These are phyloP conservation scores for Athalia cordata DNA, from an alignment of 2,888 invertebrate genomes.

Conservation along the genomic window DNA sequence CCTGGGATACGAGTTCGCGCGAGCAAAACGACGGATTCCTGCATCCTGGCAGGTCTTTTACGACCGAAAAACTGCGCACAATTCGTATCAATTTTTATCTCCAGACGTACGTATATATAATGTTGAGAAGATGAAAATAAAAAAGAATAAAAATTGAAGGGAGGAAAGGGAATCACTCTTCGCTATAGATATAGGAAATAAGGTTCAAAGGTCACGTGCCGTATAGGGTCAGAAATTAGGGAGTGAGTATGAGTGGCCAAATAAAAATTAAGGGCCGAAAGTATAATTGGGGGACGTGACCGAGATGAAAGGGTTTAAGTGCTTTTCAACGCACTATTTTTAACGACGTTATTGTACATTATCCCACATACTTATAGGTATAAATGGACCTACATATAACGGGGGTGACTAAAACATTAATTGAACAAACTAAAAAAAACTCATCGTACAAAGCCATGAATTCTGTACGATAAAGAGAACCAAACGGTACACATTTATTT, in stretches of 20 bases:
- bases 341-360: background rate
- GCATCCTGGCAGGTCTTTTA: background rate
- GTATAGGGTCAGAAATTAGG: background rate
- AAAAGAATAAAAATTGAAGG: too few species aligned
- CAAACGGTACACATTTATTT: too few species aligned
- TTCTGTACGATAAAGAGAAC: too few species aligned
- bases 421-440: background rate
- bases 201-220: constrained; percentile 9
- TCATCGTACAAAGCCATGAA: too few species aligned
- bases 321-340: background rate
- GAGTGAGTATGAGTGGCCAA: background rate
- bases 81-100: constrained; percentile 25
- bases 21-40: background rate
- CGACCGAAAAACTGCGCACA: background rate
- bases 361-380: background rate
- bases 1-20: background rate
- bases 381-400: too few species aligned
- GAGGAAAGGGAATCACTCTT: background rate
- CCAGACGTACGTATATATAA: background rate
- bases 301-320: constrained; percentile 9
- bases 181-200: background rate
- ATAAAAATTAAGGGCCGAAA: background rate
- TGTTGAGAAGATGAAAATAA: too few species aligned
- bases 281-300: constrained; percentile 4
- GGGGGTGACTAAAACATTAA: too few species aligned